Evolutionary conservation across 2,888 invertebrate species (phyloP).

Genomic region (Cosmorhoe ocellata): DNA sequence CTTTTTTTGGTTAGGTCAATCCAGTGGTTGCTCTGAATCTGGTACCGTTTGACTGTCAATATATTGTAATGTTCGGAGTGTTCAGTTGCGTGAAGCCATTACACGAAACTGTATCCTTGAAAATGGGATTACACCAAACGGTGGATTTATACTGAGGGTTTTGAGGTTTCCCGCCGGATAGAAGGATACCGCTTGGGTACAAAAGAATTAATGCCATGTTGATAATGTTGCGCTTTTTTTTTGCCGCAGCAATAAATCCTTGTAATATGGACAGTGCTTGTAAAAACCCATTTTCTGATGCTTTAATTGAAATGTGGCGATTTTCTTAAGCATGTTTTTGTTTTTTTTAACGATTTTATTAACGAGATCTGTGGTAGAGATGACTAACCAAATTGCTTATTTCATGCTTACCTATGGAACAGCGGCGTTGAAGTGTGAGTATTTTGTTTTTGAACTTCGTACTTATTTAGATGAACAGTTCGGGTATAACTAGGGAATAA

Average conservation of each 20-base stretch:
- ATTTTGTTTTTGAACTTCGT: constrained; percentile 30
- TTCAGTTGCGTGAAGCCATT: constrained; percentile 58
- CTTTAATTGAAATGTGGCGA: constrained; percentile 32
- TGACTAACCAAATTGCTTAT: constrained; percentile 42
- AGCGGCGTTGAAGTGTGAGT: constrained; percentile 80
- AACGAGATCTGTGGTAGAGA: neutral
- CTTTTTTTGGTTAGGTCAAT: neutral
- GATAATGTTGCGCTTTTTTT: constrained; percentile 38
- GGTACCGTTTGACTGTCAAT: constrained; percentile 42
- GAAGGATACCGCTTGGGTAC: constrained; percentile 56
- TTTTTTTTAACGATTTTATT: neutral
- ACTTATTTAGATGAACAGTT: neutral
- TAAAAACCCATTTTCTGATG: neutral
- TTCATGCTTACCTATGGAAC: constrained; percentile 63
- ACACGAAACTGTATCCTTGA: constrained; percentile 55
- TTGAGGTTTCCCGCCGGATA: constrained; percentile 62
- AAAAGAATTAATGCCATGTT: constrained; percentile 60
- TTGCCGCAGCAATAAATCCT: too few relatives aligned
- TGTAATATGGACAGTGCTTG: neutral
- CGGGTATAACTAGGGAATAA: neutral
- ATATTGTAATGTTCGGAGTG: constrained; percentile 48
- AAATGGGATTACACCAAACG: constrained; percentile 70
- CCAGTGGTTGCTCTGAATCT: neutral
- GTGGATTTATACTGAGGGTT: constrained; percentile 72
- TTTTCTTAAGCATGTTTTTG: constrained; percentile 1